Percentiles rank a stretch among this genome's conserved stretches.
Evolutionary conservation across 1,140 invertebrate species (phyloP).

Genomic region (Acromyrmex heyeri): DNA sequence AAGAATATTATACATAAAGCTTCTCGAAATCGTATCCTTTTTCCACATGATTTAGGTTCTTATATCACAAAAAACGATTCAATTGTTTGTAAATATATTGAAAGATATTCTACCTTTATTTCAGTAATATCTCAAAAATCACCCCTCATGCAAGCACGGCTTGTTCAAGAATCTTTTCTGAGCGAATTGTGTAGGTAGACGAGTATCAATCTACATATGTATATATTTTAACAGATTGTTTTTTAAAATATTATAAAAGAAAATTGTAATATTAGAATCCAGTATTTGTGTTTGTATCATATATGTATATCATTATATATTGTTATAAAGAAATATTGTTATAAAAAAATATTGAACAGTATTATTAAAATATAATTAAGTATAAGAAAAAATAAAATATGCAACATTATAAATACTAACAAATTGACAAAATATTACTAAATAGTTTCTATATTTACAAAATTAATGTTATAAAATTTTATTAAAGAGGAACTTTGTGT

Average conservation of each 20-base stretch:
- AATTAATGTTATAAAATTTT: background rate
- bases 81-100: background rate
- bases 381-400: slow-evolving; percentile 2
- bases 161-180: background rate
- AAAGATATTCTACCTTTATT: slow-evolving; percentile 1
- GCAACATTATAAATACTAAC: background rate
- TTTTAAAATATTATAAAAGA: background rate
- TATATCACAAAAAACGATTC: background rate
- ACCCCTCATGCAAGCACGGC: background rate
- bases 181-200: background rate
- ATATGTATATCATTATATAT: too few species aligned
- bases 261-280: background rate
- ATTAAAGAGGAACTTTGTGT: background rate
- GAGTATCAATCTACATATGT: background rate
- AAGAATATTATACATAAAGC: background rate
- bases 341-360: background rate
- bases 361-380: background rate
- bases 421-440: background rate
- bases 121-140: slow-evolving; percentile 11
- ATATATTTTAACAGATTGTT: background rate
- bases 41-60: background rate
- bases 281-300: background rate
- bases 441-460: background rate
- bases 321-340: background rate
- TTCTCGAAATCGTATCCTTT: background rate